Evolutionary conservation across 1,140 invertebrate species (phyloP).

Genomic region (Brachystomella parvula): DNA sequence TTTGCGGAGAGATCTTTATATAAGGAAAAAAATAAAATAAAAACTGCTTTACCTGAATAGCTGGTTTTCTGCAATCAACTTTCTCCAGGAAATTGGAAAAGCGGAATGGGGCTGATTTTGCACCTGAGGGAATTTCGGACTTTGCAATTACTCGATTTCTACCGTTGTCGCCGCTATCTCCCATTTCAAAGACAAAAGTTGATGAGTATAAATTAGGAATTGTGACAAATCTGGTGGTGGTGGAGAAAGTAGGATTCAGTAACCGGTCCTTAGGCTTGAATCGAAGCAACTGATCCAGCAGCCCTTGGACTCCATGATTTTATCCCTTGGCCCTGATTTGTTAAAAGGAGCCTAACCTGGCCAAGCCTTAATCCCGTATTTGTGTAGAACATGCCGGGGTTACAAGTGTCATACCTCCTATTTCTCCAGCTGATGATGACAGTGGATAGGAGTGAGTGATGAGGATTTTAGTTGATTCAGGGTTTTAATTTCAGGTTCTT

Average conservation of each 20-base stretch:
- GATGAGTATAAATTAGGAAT: too few species aligned
- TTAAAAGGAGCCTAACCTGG: not conserved
- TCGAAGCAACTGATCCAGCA: not conserved
- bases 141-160: constrained; percentile 24
- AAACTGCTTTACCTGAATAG: too few species aligned
- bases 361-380: not conserved
- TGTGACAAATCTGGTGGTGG: too few species aligned
- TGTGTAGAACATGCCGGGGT: not conserved
- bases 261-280: too few species aligned
- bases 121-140: constrained; percentile 35
- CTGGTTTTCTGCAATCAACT: not conserved
- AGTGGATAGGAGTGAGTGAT: not conserved
- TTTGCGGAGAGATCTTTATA: too few species aligned
- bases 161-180: not conserved
- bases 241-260: too few species aligned
- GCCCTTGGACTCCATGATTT: not conserved
- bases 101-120: constrained; percentile 22
- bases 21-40: too few species aligned
- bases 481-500: not conserved
- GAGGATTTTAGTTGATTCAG: not conserved
- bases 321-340: not conserved
- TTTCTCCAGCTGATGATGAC: constrained; percentile 2
- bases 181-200: too few species aligned
- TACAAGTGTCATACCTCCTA: not conserved
- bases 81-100: not conserved